phyloP scores from a whole-genome alignment of 2,113 vertebrate species.

The Vicugna pacos region DNA sequence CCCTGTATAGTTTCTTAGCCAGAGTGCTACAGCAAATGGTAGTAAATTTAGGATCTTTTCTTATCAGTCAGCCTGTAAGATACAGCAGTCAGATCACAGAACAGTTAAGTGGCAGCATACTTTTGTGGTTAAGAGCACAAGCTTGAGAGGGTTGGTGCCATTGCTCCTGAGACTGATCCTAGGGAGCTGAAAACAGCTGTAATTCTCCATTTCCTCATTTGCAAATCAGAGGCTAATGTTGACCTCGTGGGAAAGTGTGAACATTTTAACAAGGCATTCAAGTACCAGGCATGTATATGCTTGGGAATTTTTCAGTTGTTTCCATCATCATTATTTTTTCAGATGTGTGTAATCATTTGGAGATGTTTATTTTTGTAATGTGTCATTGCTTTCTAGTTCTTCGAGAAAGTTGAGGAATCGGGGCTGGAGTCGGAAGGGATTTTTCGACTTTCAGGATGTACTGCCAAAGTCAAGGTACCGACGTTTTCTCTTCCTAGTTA shows the following conservation, averaged over 20 bases:
- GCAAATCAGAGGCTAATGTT: neutral
- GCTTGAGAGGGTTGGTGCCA: neutral
- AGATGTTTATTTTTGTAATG: conserved; percentile 34
- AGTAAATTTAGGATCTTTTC: neutral
- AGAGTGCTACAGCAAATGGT: neutral
- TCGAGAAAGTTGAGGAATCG: conserved; percentile 94
- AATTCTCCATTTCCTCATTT: neutral
- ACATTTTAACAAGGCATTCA: neutral
- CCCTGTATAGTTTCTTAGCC: neutral
- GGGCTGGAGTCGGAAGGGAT: conserved; percentile 97
- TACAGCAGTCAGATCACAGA: neutral
- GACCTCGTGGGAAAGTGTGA: neutral
- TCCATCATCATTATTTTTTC: neutral
- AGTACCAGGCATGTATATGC: rapidly evolving
- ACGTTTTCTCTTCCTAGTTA: neutral
- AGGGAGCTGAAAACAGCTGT: neutral
- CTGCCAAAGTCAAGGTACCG: conserved; percentile 95
- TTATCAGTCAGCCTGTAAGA: neutral
- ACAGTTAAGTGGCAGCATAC: neutral
- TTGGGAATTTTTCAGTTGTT: neutral
- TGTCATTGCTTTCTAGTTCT: conserved; percentile 88
- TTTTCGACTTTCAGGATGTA: conserved; percentile 95
- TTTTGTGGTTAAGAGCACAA: neutral
- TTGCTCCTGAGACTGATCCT: neutral
- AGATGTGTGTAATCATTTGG: neutral